Evolutionary conservation across 2,797 vertebrate genomes (phyloP).

Genomic region (Halcyon leucocephala): DNA sequence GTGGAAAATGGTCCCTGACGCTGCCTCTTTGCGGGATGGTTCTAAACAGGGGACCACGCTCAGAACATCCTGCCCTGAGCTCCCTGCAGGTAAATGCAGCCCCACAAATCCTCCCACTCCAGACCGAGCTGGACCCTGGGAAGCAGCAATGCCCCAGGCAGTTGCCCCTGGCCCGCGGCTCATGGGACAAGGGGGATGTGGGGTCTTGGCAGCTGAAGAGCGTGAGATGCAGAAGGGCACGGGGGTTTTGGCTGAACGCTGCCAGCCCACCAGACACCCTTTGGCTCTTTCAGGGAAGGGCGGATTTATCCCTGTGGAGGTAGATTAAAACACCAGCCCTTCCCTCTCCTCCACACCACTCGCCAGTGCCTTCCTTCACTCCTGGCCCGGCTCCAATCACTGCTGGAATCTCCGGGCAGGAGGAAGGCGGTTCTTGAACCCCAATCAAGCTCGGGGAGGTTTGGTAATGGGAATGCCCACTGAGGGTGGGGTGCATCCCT

Average conservation of each 20-base stretch:
- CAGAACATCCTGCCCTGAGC: not conserved
- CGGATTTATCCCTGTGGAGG: not conserved
- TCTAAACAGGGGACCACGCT: accelerated
- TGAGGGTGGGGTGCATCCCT: not conserved
- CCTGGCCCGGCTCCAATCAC: not conserved
- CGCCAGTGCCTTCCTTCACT: not conserved
- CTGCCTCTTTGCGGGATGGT: not conserved
- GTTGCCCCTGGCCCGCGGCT: accelerated
- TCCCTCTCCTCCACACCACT: not conserved
- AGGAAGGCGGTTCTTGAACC: not conserved
- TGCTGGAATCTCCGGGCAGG: not conserved
- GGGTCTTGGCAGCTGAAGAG: not conserved
- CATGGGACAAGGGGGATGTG: accelerated
- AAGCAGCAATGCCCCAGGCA: not conserved
- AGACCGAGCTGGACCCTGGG: not conserved
- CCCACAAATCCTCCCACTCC: not conserved
- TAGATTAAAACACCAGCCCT: not conserved
- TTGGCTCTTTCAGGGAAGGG: not conserved
- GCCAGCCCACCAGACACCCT: not conserved
- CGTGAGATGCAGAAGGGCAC: not conserved
- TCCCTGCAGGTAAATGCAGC: not conserved
- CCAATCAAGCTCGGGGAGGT: not conserved
- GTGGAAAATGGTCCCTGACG: accelerated
- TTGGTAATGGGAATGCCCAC: not conserved
- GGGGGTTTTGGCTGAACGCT: not conserved